Evolutionary conservation across 1,140 invertebrate genomes (phyloP), one percentile per base, ranked within the genome.

Genomic region (Macrobrachium nipponense): DNA sequence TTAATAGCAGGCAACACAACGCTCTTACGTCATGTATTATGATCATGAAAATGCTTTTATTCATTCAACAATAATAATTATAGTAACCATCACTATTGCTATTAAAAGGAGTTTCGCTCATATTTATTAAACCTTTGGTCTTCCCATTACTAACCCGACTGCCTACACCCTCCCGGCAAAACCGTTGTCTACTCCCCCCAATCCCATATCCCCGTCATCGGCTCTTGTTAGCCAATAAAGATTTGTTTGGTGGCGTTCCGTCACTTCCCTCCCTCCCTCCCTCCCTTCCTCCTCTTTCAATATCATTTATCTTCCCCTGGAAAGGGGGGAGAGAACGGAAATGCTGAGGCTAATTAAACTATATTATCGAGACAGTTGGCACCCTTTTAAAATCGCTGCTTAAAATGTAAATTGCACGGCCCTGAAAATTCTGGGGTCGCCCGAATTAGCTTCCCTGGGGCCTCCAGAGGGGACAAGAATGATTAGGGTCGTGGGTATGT

Each of bases 351-450:
- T 77, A 86, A 86, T 86, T 86, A 86, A 85, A 80, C 77, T 86
- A 62, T 80, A 79, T 80, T 86, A 80, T 80, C 76, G 61, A 80
- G 83, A 66, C 83, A 80, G 75, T 86, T 86, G 83, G 76, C 83
- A 79, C 83, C 83, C 83, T 79, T 59, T 77, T 72, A 61, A 43
- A 20, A 59, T 44, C n/a, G 20, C 66, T 61, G 73, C 77, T 80
- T 86, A 79, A 86, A 86, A 80, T 86, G 76, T 86, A 86, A 80
- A 86, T 86, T 72, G 76, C 44, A 64, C 68, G 12, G 44, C 76
- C 58, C 80, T 79, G 70, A 79, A 80, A 66, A 15, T 36, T 36
- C 27, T 36, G 27, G 27, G 27, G n/a, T 68, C n/a, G 64, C 64
- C 27, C 64, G 64, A 27, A 68, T 68, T n/a, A 68, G 27, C 64